A percentile compares a stretch with the other conserved stretches of the same genome.
These are phyloP conservation scores for Carduelis carduelis DNA, from an alignment of 2,797 vertebrate species.

Conservation along the genomic window DNA sequence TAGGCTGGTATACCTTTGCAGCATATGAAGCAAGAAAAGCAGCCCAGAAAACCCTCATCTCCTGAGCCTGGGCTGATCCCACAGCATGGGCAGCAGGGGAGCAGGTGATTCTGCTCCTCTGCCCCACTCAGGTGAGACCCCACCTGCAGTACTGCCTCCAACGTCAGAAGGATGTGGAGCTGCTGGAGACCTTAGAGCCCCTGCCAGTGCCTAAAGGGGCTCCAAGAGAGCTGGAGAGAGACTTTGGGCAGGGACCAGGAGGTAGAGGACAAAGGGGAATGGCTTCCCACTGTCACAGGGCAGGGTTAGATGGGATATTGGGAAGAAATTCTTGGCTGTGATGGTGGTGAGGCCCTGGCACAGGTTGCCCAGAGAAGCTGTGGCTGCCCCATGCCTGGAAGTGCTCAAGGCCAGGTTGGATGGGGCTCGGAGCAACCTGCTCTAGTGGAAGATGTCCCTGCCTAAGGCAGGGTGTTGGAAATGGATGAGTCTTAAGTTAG, in stretches of 20 bases:
- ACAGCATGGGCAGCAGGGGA: not conserved
- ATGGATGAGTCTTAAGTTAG: too few species aligned
- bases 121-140: not conserved
- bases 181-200: not conserved
- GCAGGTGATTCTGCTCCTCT: not conserved
- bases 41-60: not conserved
- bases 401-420: not conserved
- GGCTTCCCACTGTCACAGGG: not conserved
- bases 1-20: not conserved
- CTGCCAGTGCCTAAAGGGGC: not conserved
- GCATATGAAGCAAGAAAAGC: rapidly evolving
- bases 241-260: not conserved
- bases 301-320: not conserved
- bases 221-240: not conserved
- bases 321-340: not conserved
- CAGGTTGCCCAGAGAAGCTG: not conserved
- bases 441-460: not conserved
- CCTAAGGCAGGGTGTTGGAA: not conserved
- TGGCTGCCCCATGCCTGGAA: not conserved
- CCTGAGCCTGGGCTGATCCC: not conserved
- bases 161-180: not conserved
- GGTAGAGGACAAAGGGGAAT: not conserved
- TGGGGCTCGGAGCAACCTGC: rapidly evolving
- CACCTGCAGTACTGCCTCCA: not conserved
- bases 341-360: not conserved